phyloP scores from a whole-genome alignment of 2,797 vertebrate genomes.

The Anableps anableps region DNA sequence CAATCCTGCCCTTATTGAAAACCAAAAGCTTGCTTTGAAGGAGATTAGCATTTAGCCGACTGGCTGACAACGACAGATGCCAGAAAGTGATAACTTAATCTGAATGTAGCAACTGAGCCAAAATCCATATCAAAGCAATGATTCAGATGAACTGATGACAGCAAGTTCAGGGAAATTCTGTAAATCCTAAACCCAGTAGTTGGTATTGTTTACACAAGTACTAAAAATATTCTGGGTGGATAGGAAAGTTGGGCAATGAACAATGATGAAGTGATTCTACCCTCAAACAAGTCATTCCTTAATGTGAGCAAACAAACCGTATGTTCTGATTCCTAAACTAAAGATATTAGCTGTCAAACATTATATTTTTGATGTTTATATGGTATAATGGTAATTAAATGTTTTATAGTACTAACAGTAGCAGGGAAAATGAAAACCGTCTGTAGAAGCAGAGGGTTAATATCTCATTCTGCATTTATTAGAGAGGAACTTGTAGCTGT shows the following conservation, averaged over 20 bases:
- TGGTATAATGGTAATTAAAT: not conserved
- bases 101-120: slow-evolving; percentile 16
- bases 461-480: not conserved
- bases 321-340: not conserved
- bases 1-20: slow-evolving; percentile 52
- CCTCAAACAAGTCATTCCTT: slow-evolving; percentile 4
- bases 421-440: not conserved
- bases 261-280: slow-evolving; percentile 11
- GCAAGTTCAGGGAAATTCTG: slow-evolving; percentile 17
- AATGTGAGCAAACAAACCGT: slow-evolving; percentile 9
- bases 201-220: not conserved
- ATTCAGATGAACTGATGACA: slow-evolving; percentile 18
- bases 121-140: slow-evolving; percentile 50
- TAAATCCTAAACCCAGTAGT: slow-evolving; percentile 4
- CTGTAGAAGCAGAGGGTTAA: not conserved
- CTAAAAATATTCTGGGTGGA: not conserved
- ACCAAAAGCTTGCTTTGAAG: slow-evolving; percentile 56
- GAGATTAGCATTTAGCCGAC: slow-evolving; percentile 38
- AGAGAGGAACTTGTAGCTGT: not conserved
- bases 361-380: not conserved
- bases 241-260: slow-evolving; percentile 6
- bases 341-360: not conserved
- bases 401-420: not conserved
- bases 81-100: slow-evolving; percentile 28
- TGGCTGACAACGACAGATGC: slow-evolving; percentile 27